A percentile compares a stretch with the other conserved stretches of the same genome.
phyloP scores from a whole-genome alignment of 2,888 invertebrate species.

The Ochropleura plecta region DNA sequence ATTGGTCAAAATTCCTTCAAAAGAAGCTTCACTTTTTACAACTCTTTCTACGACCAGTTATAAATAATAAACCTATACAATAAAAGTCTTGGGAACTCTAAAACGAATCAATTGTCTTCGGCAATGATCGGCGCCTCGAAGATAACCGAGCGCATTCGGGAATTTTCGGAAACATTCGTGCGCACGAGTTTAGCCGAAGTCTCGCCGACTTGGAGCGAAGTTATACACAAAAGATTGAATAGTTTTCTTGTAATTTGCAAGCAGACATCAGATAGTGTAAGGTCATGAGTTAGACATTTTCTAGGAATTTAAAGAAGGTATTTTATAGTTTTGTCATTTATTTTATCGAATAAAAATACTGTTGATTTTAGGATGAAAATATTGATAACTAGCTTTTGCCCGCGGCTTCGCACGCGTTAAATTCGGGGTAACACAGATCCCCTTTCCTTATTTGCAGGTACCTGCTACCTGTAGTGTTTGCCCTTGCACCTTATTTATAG shows the following conservation, averaged over 20 bases:
- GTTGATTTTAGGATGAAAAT: background rate
- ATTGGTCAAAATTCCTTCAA: background rate
- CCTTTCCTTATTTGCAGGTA: too few species aligned
- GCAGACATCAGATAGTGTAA: conserved; percentile 65
- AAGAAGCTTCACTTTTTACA: background rate
- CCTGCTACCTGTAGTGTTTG: too few species aligned
- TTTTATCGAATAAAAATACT: background rate
- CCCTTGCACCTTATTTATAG: too few species aligned
- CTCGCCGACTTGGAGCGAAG: conserved; percentile 25
- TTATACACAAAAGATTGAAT: conserved; percentile 60
- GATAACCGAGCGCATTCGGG: conserved; percentile 30
- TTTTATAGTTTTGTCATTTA: background rate
- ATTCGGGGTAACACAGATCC: too few species aligned
- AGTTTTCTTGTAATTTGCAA: conserved; percentile 61
- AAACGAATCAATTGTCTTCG: conserved; percentile 50
- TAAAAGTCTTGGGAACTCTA: conserved; percentile 8
- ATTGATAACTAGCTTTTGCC: background rate
- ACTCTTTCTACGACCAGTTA: background rate
- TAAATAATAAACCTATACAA: conserved; percentile 22
- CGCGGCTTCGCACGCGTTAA: too few species aligned
- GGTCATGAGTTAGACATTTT: conserved; percentile 54
- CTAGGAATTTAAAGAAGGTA: conserved; percentile 49
- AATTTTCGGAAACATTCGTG: conserved; percentile 33
- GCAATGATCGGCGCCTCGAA: conserved; percentile 26
- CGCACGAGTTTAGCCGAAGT: conserved; percentile 46